Base-by-base conservation (phyloP, 2,888 invertebrate species). In the Drosophila diplacantha region DNA sequence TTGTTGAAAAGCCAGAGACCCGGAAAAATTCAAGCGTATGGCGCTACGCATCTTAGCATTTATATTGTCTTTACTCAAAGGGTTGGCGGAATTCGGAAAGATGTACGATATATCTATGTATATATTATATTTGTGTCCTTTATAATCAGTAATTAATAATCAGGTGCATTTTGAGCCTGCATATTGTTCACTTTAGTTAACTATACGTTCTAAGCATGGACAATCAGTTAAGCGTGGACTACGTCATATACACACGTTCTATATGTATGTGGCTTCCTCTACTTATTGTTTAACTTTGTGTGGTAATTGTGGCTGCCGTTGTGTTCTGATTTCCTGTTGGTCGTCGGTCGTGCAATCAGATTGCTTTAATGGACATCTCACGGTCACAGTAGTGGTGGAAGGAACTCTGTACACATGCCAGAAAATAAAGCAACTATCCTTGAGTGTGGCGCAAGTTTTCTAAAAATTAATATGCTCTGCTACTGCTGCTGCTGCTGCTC, bases 111-210 rank as follows among this genome's bases (percentile, higher is more conserved):
- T 60, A 41, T 41, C 39, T 56, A 54, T 54, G 22, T 55, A 39
- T 47, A 38, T 63, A 56, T 57, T 47, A 55, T 43, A 9, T 26
- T 29, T 58, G 58, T 57, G 35, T 59, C 50, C 59, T 32, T 24
- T 44, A 50, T 55, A 43, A 55, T 64, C 31, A 31, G 44, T 46
- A 46, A 43, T 44, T 46, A 46, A 37, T 38, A 37, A 57, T 64
- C 67, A 66, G 51, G 65, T 66, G 68, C 59, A 51, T 37, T 39
- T 51, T 35, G 63, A 51, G 51, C 43, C 61, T 72, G 50, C 67
- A 66, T 62, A 72, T 76, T 82, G 82, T 82, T 80, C 83, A 71
- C 74, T 39, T 82, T 69, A 75, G 83, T 83, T 83, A 74, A 83
- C 81, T 81, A 61, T 74, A 53, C 73, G 65, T 77, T 62, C 69